Percentiles rank a stretch among this genome's conserved stretches.
Conservation (phyloP, 1,140 invertebrate species). For the Acromyrmex echinatior region DNA sequence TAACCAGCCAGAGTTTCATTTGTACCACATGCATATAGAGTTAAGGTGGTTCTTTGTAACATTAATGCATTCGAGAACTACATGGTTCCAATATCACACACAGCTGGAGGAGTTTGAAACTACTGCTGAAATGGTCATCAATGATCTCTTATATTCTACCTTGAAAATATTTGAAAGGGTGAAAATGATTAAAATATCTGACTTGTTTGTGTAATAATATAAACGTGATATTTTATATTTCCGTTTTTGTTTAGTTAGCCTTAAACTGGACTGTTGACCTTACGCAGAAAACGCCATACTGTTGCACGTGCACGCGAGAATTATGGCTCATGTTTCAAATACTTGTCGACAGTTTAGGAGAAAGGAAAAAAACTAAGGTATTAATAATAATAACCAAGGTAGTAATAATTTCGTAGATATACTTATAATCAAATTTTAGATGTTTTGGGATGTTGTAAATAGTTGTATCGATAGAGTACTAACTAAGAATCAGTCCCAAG, state of each 20-base stretch:
- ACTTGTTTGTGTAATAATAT: not conserved
- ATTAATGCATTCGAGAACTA: conserved; percentile 76
- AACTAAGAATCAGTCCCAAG: conserved; percentile 52
- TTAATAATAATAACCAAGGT: not conserved
- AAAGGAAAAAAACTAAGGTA: conserved; percentile 77
- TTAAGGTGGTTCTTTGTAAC: conserved; percentile 84
- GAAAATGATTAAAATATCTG: conserved; percentile 64
- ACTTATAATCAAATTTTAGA: conserved; percentile 71
- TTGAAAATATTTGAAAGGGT: conserved; percentile 83
- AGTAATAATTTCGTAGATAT: conserved; percentile 7
- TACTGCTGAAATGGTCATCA: conserved; percentile 74
- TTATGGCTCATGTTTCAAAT: conserved; percentile 85
- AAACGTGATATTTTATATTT: conserved; percentile 1
- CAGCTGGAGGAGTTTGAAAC: conserved; percentile 77
- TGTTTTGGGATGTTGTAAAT: conserved; percentile 84
- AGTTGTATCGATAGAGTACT: conserved; percentile 75
- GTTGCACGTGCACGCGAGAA: conserved; percentile 85
- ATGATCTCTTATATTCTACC: conserved; percentile 82
- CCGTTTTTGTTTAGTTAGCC: conserved; percentile 75
- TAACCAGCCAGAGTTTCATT: conserved; percentile 84
- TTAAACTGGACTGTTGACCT: conserved; percentile 75
- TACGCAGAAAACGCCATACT: conserved; percentile 82
- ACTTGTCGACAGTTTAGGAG: conserved; percentile 77
- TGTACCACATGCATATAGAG: conserved; percentile 86
- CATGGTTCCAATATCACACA: conserved; percentile 66